Conservation (phyloP, 2,113 vertebrate species). For the Myotis lucifugus region DNA sequence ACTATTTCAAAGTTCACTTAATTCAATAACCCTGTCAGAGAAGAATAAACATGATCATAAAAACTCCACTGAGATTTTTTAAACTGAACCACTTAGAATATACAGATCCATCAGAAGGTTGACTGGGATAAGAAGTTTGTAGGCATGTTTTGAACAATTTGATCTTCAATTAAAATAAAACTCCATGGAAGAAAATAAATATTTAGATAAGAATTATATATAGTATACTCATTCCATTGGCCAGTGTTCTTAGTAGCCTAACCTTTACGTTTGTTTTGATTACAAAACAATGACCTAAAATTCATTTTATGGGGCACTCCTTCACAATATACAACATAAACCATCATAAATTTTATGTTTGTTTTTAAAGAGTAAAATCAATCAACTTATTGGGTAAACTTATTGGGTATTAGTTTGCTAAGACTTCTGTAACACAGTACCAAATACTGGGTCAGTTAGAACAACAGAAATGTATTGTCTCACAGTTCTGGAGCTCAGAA, state of each 20-base stretch:
- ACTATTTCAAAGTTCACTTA: conserved; percentile 55
- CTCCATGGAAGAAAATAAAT: conserved; percentile 31
- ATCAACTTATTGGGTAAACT: not conserved
- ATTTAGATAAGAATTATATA: conserved; percentile 53
- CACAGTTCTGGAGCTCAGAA: not conserved
- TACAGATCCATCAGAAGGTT: conserved; percentile 10
- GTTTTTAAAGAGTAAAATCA: conserved; percentile 23
- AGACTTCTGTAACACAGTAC: not conserved
- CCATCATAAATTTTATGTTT: not conserved
- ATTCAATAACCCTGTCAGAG: conserved; percentile 53
- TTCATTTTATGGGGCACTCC: not conserved
- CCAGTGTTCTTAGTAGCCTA: not conserved
- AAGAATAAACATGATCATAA: conserved; percentile 37
- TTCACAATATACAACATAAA: not conserved
- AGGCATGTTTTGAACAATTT: conserved; percentile 27
- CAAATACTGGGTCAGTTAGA: not conserved
- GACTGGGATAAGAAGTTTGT: not conserved
- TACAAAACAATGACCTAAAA: conserved; percentile 38
- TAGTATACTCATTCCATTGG: not conserved
- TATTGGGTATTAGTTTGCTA: not conserved
- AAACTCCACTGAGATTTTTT: not conserved
- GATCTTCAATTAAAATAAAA: conserved; percentile 64
- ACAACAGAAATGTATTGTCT: not conserved
- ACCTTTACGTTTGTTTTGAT: conserved; percentile 7
- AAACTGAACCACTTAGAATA: not conserved